Percentiles rank a stretch among this genome's conserved stretches.
Conservation (phyloP, 2,113 vertebrate genomes). For the Mobula hypostoma region DNA sequence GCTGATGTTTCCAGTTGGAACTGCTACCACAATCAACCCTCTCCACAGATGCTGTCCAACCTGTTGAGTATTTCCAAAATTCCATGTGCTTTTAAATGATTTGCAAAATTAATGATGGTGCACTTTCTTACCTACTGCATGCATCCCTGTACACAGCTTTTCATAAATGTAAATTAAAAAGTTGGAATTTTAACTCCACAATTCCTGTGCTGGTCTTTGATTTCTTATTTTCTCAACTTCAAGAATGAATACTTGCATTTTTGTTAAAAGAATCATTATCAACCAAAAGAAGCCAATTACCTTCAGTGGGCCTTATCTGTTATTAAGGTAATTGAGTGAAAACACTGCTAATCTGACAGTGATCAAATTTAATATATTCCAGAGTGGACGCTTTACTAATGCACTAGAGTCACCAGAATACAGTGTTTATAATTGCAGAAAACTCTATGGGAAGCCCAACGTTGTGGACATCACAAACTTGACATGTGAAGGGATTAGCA, state of each 20-base stretch:
- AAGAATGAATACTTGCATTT: not conserved
- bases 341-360: not conserved
- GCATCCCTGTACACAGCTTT: constrained; percentile 30
- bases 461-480: not conserved
- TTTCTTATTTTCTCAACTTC: not conserved
- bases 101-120: not conserved
- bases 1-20: too few relatives aligned
- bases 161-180: constrained; percentile 36
- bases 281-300: not conserved
- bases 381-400: not conserved
- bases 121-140: not conserved
- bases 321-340: not conserved
- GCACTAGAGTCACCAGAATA: not conserved
- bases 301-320: not conserved
- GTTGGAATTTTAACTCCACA: constrained; percentile 39
- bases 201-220: not conserved
- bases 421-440: not conserved
- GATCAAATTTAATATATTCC: not conserved
- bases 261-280: not conserved
- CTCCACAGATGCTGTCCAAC: too few relatives aligned
- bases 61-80: too few relatives aligned
- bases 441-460: not conserved
- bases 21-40: too few relatives aligned
- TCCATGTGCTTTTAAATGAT: not conserved
- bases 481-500: not conserved